Percentiles rank a stretch among this genome's conserved stretches.
Conservation (phyloP, 92 coral and sea anemone species). For the Bergia sp. region DNA sequence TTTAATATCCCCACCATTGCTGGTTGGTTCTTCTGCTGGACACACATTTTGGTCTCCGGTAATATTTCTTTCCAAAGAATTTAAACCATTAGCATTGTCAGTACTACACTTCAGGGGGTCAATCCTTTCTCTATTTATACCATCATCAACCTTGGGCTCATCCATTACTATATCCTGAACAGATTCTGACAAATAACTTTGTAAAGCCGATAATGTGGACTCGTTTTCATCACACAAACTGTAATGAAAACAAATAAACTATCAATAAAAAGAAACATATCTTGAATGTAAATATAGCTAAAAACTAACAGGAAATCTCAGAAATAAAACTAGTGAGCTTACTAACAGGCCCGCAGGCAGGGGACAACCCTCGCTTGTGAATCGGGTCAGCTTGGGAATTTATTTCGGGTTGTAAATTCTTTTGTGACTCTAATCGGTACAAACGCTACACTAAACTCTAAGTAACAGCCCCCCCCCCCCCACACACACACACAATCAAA, state of each 20-base stretch:
- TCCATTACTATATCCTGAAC: not conserved
- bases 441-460: too few species aligned
- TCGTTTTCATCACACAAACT: conserved; percentile 8
- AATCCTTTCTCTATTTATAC: not conserved
- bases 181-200: not conserved
- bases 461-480: not conserved
- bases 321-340: too few species aligned
- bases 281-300: not conserved
- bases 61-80: not conserved
- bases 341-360: too few species aligned
- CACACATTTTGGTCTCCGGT: not conserved
- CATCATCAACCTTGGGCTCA: not conserved
- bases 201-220: not conserved
- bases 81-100: not conserved
- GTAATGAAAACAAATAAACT: not conserved
- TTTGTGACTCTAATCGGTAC: too few species aligned
- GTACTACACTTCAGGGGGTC: not conserved
- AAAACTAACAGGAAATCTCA: not conserved
- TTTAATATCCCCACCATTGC: not conserved
- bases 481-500: not conserved
- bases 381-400: too few species aligned
- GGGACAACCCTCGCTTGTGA: too few species aligned
- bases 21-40: not conserved
- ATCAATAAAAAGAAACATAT: not conserved
- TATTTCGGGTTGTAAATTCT: too few species aligned